Percentiles rank a stretch among this genome's conserved stretches.
Evolutionary conservation across 2,888 invertebrate genomes (phyloP).

Genomic region (Rotaria socialis): DNA sequence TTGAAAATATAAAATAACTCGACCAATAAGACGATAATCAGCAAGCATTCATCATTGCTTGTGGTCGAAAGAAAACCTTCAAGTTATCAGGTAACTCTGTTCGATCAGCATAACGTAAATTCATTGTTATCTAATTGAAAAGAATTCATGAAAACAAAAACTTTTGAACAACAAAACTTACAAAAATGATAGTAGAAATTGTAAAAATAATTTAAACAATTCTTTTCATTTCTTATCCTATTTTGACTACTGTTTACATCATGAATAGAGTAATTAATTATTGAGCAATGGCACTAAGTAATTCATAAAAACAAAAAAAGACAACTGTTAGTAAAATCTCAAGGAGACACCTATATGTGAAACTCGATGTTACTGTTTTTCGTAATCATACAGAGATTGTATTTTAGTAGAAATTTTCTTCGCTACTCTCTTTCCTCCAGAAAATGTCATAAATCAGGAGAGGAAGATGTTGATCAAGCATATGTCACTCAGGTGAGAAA

Average conservation of each 20-base stretch:
- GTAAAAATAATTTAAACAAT: constrained; percentile 49
- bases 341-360: too few relatives aligned
- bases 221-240: not conserved
- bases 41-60: constrained; percentile 89
- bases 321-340: too few relatives aligned
- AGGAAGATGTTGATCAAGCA: too few relatives aligned
- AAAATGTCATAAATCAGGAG: too few relatives aligned
- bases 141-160: not conserved
- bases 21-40: constrained; percentile 74
- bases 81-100: constrained; percentile 82
- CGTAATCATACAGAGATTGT: too few relatives aligned
- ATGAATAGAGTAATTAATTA: constrained; percentile 79
- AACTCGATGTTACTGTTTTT: too few relatives aligned
- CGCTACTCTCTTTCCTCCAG: too few relatives aligned
- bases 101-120: constrained; percentile 82
- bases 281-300: constrained; percentile 81
- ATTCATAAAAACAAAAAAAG: too few relatives aligned
- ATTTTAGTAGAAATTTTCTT: too few relatives aligned
- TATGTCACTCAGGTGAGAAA: too few relatives aligned
- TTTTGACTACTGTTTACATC: constrained; percentile 73
- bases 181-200: too few relatives aligned
- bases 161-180: not conserved
- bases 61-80: constrained; percentile 78
- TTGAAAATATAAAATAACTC: constrained; percentile 83
- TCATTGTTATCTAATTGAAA: constrained; percentile 79